Percentiles rank a stretch among this genome's conserved stretches.
Evolutionary conservation across 2,888 invertebrate species (phyloP).

Genomic region (Aspidiotus rigidus): DNA sequence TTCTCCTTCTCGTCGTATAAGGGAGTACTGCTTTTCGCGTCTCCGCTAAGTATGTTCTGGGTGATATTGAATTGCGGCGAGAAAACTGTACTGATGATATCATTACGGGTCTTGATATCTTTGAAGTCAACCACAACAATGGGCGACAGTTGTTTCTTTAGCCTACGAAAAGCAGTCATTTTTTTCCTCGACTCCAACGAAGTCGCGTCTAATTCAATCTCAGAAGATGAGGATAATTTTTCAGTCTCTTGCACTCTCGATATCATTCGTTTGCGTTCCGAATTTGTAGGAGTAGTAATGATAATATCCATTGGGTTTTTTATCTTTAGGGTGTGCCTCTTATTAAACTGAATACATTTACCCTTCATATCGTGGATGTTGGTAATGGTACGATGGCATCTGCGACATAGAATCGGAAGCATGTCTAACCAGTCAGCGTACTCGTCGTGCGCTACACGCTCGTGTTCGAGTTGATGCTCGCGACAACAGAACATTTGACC

Average conservation of each 20-base stretch:
- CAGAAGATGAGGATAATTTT: not conserved
- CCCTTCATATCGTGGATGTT: slow-evolving; percentile 1
- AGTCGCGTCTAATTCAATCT: no score
- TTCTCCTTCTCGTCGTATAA: slow-evolving; percentile 16
- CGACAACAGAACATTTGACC: slow-evolving; percentile 16
- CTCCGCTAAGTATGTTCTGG: slow-evolving; percentile 5
- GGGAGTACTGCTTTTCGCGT: slow-evolving; percentile 16
- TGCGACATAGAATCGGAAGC: slow-evolving; percentile 12
- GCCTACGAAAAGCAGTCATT: not conserved
- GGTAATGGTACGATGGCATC: not conserved
- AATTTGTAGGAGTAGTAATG: not conserved
- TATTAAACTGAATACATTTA: not conserved
- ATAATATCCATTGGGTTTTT: no score
- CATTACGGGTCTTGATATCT: not conserved
- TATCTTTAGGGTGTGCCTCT: not conserved
- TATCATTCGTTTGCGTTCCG: slow-evolving; percentile 7
- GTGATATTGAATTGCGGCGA: slow-evolving; percentile 17
- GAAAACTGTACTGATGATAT: slow-evolving; percentile 7
- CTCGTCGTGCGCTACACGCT: slow-evolving; percentile 1
- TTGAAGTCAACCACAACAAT: not conserved
- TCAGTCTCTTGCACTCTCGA: not conserved
- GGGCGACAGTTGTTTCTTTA: not conserved
- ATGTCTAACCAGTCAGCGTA: slow-evolving; percentile 5
- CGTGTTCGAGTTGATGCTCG: slow-evolving; percentile 14
- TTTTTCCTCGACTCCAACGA: slow-evolving; percentile 7